Conservation (phyloP, 1,140 invertebrate species). For the Drosophila mayri region DNA sequence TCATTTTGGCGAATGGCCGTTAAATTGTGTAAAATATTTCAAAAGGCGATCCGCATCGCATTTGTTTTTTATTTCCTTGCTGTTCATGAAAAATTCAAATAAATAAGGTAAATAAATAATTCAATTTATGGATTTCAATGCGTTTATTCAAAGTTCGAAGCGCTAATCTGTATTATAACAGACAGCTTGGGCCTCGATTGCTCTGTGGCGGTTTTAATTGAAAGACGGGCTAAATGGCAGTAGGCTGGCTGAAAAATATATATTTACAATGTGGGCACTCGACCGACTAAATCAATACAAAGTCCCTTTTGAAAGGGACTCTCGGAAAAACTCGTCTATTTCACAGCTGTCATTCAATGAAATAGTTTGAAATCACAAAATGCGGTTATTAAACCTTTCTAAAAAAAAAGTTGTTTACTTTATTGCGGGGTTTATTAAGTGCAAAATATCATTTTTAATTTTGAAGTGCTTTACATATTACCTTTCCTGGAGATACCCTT, state of each 20-base stretch:
- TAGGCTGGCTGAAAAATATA: conserved; percentile 1
- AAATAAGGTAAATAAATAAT: conserved; percentile 69
- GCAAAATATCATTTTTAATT: background rate
- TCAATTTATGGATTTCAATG: conserved; percentile 64
- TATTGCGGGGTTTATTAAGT: no score
- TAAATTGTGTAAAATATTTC: conserved; percentile 60
- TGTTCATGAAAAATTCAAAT: conserved; percentile 48
- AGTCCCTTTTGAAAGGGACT: background rate
- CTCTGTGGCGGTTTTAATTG: conserved; percentile 35
- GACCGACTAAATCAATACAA: background rate
- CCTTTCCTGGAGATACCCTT: background rate
- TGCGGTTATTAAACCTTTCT: background rate
- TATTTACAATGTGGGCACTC: conserved; percentile 15
- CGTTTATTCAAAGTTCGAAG: conserved; percentile 41
- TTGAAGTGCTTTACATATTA: no score
- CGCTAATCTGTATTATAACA: conserved; percentile 68
- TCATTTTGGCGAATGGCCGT: conserved; percentile 32
- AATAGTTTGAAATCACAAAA: background rate
- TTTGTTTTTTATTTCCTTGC: conserved; percentile 44
- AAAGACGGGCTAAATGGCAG: conserved; percentile 14
- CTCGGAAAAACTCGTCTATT: background rate
- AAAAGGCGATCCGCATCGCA: conserved; percentile 38
- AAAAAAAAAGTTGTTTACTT: background rate
- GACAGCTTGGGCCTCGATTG: conserved; percentile 32
- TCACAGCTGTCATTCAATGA: background rate